Evolutionary conservation across 2,888 invertebrate genomes (phyloP).

Genomic region (Agriopis aurantiaria): DNA sequence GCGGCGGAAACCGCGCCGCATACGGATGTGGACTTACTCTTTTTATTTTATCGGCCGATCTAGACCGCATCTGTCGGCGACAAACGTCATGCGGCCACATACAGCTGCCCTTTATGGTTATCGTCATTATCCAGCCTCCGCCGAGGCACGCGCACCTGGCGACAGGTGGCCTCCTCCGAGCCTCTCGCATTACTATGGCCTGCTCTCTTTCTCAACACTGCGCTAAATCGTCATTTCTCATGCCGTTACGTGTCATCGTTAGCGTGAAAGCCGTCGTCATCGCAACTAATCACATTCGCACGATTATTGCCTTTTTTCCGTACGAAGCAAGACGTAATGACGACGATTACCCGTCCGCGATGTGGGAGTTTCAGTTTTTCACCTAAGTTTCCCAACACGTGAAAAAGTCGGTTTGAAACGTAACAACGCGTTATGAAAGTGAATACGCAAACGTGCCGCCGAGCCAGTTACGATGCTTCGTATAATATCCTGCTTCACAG

Average conservation of each 20-base stretch:
- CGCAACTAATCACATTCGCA: constrained; percentile 68
- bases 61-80: constrained; percentile 83
- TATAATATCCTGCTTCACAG: constrained; percentile 72
- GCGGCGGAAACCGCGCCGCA: constrained; percentile 78
- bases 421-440: constrained; percentile 83
- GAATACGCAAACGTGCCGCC: constrained; percentile 74
- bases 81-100: constrained; percentile 56
- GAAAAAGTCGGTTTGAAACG: constrained; percentile 79
- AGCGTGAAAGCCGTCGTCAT: constrained; percentile 70
- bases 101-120: constrained; percentile 80
- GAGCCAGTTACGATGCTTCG: constrained; percentile 67
- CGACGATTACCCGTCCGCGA: constrained; percentile 74
- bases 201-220: constrained; percentile 39
- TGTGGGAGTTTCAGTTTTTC: constrained; percentile 82
- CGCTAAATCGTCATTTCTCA: constrained; percentile 48
- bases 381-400: constrained; percentile 76
- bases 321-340: constrained; percentile 64
- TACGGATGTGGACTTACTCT: constrained; percentile 80
- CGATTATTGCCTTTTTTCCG: constrained; percentile 67
- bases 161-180: constrained; percentile 68
- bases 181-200: constrained; percentile 41
- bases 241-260: constrained; percentile 64
- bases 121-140: constrained; percentile 68
- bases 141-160: constrained; percentile 77
- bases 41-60: constrained; percentile 80